Evolutionary conservation across 2,888 invertebrate species (phyloP).

Genomic region (Ophraella communa): DNA sequence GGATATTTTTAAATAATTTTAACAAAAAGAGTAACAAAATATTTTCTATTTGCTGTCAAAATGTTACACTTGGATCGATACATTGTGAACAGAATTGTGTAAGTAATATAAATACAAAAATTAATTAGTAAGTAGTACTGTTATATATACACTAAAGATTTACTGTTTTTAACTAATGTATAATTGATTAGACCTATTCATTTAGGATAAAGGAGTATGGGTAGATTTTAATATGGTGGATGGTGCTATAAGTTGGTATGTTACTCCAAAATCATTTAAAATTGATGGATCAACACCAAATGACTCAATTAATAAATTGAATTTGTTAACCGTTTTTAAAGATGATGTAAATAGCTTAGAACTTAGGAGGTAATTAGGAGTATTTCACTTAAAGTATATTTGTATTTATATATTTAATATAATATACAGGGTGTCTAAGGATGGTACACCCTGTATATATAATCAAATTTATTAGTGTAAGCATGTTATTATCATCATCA

Average conservation of each 20-base stretch:
- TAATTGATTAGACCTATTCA: background rate
- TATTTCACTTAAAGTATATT: background rate
- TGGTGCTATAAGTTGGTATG: constrained; percentile 1
- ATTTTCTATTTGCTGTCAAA: constrained; percentile 6
- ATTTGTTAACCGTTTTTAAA: background rate
- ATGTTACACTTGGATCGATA: constrained; percentile 1
- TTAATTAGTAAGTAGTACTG: no score
- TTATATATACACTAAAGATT: no score
- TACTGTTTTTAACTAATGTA: no score
- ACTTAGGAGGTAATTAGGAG: background rate
- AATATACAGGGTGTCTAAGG: no score
- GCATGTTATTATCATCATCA: no score
- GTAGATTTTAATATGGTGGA: constrained; percentile 3
- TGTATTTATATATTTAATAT: no score
- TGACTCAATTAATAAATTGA: background rate
- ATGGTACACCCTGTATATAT: no score
- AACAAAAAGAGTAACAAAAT: background rate
- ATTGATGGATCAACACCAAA: background rate
- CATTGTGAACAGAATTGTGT: background rate
- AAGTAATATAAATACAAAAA: background rate
- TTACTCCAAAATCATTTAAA: background rate
- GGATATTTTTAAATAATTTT: background rate
- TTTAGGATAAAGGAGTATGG: constrained; percentile 4
- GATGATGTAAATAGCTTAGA: background rate
- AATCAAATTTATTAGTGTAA: no score